Evolutionary conservation across 1,140 invertebrate species (phyloP).

Genomic region (Pachyrhynchus sulphureomaculatus): DNA sequence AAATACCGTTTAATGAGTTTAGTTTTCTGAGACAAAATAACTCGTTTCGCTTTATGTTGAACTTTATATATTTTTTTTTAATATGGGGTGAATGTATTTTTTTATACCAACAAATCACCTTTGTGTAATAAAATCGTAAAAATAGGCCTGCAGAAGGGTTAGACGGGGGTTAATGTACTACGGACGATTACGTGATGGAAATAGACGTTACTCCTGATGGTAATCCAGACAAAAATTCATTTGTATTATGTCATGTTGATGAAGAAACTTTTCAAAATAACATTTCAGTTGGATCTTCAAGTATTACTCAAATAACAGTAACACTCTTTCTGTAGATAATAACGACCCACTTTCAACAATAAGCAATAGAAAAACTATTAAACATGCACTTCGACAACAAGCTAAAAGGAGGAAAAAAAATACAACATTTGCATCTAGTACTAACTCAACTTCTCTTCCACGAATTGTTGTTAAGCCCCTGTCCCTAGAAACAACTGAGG

Average conservation of each 20-base stretch:
- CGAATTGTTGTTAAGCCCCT: conserved; percentile 71
- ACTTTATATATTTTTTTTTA: background rate
- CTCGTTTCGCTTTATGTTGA: background rate
- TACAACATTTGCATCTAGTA: conserved; percentile 69
- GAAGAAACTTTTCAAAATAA: conserved; percentile 37
- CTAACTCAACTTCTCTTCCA: conserved; percentile 62
- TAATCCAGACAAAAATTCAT: conserved; percentile 37
- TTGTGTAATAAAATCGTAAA: conserved; percentile 29
- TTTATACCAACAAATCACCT: conserved; percentile 18
- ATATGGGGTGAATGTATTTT: conserved; percentile 39
- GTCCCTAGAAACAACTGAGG: conserved; percentile 61
- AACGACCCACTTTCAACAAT: conserved; percentile 14
- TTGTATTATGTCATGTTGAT: conserved; percentile 37
- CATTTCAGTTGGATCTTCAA: conserved; percentile 1
- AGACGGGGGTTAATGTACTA: conserved; percentile 22
- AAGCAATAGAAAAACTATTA: conserved; percentile 59
- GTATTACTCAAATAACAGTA: background rate
- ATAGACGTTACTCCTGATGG: conserved; percentile 48
- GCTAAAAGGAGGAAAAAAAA: conserved; percentile 77
- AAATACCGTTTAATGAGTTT: background rate
- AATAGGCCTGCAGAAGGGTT: conserved; percentile 1
- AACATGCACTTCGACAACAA: conserved; percentile 74
- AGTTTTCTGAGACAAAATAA: background rate
- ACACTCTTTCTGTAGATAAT: conserved; percentile 11
- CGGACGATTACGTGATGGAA: conserved; percentile 47